A percentile compares a stretch with the other conserved stretches of the same genome.
Conservation (phyloP, 1,140 invertebrate genomes). For the Paramacrobiotus metropolitanus region DNA sequence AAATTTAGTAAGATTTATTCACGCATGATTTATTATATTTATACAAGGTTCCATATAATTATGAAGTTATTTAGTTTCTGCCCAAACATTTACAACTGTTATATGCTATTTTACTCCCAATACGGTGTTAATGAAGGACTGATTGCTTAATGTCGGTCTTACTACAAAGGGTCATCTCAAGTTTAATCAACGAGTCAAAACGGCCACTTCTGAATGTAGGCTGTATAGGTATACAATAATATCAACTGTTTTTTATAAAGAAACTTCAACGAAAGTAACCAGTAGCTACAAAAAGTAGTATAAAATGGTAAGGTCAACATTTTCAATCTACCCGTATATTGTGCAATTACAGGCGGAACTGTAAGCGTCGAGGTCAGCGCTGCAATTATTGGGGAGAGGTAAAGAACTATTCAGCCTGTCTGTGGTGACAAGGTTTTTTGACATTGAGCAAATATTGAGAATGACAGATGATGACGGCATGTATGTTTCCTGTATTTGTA, state of each 20-base stretch:
- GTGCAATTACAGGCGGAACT: background rate
- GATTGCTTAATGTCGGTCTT: too few species aligned
- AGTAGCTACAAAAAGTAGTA: too few species aligned
- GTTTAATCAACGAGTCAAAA: background rate
- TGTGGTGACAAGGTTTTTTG: background rate
- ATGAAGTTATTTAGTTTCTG: too few species aligned
- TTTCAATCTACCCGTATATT: background rate
- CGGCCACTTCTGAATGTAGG: background rate
- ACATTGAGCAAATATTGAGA: background rate
- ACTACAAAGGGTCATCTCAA: background rate
- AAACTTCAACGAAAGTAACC: too few species aligned
- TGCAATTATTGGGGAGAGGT: constrained; percentile 1
- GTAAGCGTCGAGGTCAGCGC: background rate
- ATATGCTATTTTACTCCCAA: too few species aligned
- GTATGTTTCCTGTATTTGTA: background rate
- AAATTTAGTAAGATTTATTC: too few species aligned
- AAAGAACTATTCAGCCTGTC: background rate
- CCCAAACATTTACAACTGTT: too few species aligned
- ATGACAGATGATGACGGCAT: background rate
- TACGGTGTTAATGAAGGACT: too few species aligned
- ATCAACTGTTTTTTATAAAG: background rate
- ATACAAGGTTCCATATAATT: too few species aligned
- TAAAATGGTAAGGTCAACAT: too few species aligned
- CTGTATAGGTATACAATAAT: background rate
- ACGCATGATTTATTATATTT: too few species aligned